Percentiles rank a stretch among this genome's conserved stretches.
Conservation (phyloP, 2,113 vertebrate genomes). For the Haemorhous mexicanus region DNA sequence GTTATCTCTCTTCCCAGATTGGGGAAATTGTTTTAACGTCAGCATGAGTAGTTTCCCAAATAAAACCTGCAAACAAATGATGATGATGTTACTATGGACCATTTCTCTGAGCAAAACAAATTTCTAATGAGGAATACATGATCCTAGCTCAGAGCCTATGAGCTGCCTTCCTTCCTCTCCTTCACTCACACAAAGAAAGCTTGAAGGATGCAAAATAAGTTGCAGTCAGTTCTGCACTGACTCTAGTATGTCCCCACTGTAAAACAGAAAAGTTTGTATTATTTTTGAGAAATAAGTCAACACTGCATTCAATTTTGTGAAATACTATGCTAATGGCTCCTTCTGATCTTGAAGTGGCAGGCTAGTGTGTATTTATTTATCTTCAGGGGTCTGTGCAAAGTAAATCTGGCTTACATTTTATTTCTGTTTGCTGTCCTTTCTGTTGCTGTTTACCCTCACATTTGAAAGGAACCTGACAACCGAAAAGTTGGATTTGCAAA, state of each 20-base stretch:
- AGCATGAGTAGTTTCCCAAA: background rate
- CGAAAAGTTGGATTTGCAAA: slow-evolving; percentile 13
- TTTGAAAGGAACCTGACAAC: slow-evolving; percentile 17
- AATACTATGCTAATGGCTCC: background rate
- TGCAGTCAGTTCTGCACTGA: background rate
- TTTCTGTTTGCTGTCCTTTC: slow-evolving; percentile 17
- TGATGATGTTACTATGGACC: background rate
- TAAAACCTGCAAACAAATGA: background rate
- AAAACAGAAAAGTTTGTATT: background rate
- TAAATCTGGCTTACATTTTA: slow-evolving; percentile 10
- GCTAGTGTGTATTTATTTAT: background rate
- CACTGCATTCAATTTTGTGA: background rate
- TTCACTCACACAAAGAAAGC: background rate
- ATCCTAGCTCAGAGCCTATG: background rate
- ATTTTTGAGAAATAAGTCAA: slow-evolving; percentile 1
- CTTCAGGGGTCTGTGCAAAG: background rate
- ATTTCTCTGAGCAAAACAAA: background rate
- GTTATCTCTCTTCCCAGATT: background rate
- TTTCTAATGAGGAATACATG: background rate
- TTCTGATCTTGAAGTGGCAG: slow-evolving; percentile 15
- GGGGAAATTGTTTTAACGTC: background rate
- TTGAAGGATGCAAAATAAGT: background rate
- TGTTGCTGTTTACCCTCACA: slow-evolving; percentile 20
- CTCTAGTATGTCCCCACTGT: background rate
- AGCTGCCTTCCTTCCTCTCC: background rate